A percentile compares a stretch with the other conserved stretches of the same genome.
Conservation (phyloP, 2,113 vertebrate species). For the Calidris pugnax region DNA sequence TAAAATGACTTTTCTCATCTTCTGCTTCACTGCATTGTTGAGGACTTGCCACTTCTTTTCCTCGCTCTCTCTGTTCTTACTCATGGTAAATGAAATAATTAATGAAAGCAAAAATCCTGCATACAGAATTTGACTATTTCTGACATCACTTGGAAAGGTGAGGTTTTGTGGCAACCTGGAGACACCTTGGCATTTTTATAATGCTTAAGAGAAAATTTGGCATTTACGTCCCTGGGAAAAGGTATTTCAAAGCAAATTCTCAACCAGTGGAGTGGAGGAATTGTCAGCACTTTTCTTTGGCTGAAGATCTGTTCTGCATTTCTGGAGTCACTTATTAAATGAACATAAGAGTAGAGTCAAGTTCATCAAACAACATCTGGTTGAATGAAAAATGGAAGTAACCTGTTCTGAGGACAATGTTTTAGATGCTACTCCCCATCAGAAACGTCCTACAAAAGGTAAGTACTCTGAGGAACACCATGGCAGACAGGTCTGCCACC, state of each 20-base stretch:
- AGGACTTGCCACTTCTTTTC: neutral
- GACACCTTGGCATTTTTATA: neutral
- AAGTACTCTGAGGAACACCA: rapidly evolving
- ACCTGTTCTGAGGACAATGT: neutral
- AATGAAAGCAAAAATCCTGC: neutral
- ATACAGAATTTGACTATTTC: neutral
- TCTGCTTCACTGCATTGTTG: neutral
- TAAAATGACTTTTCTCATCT: conserved; percentile 29
- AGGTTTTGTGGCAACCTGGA: neutral
- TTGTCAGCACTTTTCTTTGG: neutral
- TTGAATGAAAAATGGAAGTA: neutral
- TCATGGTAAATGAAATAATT: neutral
- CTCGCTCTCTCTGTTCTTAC: neutral
- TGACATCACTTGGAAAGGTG: neutral
- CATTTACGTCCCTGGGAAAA: neutral
- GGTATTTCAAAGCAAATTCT: neutral
- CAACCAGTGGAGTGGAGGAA: neutral
- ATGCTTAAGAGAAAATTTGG: neutral
- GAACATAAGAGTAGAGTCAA: neutral
- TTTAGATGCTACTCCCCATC: neutral
- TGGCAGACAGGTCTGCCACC: neutral
- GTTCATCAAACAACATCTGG: neutral
- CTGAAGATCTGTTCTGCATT: neutral
- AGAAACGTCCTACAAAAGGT: neutral
- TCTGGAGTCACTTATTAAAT: neutral